Conservation (phyloP, 1,140 invertebrate species). For the Apocrypta bakeri region DNA sequence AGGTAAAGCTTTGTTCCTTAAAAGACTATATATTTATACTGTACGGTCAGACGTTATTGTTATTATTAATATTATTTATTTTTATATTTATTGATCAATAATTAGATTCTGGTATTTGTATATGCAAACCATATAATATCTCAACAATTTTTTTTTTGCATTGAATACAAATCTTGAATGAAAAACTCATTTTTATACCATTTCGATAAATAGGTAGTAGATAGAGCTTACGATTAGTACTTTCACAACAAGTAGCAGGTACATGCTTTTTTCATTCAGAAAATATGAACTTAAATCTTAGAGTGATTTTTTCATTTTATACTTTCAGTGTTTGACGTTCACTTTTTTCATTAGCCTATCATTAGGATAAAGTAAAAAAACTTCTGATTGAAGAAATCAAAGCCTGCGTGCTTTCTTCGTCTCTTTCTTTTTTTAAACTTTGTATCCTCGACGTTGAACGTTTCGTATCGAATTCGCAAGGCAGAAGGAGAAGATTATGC, state of each 20-base stretch:
- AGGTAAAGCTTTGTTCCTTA: slow-evolving; percentile 41
- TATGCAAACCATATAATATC: slow-evolving; percentile 7
- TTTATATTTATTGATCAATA: not conserved
- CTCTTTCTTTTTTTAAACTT: slow-evolving; percentile 58
- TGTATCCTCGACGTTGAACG: slow-evolving; percentile 79
- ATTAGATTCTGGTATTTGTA: not conserved
- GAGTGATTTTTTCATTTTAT: not conserved
- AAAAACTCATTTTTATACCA: slow-evolving; percentile 3
- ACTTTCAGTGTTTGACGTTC: slow-evolving; percentile 23
- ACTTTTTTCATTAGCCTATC: slow-evolving; percentile 28
- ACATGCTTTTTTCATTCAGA: slow-evolving; percentile 21
- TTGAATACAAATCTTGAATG: slow-evolving; percentile 1
- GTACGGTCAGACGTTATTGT: slow-evolving; percentile 29
- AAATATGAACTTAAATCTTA: slow-evolving; percentile 34
- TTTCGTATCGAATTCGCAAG: slow-evolving; percentile 83
- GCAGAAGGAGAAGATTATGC: slow-evolving; percentile 89
- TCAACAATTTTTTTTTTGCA: not conserved
- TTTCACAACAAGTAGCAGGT: slow-evolving; percentile 31
- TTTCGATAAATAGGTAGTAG: slow-evolving; percentile 5
- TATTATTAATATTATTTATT: slow-evolving; percentile 20
- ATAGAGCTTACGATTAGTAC: slow-evolving; percentile 9
- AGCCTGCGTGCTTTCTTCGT: not conserved
- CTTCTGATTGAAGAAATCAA: slow-evolving; percentile 8
- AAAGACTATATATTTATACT: slow-evolving; percentile 16
- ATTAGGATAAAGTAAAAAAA: slow-evolving; percentile 34